phyloP scores from a whole-genome alignment of 2,888 invertebrate genomes.

The Epistrophe eligans region DNA sequence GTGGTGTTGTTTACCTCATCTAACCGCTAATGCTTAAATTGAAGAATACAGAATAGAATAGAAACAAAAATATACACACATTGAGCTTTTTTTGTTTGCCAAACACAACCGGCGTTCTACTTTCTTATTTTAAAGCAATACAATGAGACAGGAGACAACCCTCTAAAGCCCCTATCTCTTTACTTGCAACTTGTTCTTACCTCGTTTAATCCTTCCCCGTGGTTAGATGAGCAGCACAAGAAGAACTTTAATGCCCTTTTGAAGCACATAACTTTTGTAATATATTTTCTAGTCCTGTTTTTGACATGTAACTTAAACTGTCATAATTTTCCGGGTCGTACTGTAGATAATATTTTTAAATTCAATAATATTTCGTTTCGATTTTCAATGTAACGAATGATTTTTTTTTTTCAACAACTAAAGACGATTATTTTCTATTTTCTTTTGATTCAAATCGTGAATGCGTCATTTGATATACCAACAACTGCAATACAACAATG shows the following conservation, averaged over 20 bases:
- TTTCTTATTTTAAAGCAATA: not conserved
- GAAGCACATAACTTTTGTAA: constrained; percentile 74
- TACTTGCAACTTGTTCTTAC: constrained; percentile 78
- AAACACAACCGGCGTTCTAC: constrained; percentile 14
- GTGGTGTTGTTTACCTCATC: not conserved
- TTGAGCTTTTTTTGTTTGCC: constrained; percentile 23
- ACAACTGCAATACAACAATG: constrained; percentile 55
- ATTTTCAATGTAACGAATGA: not conserved
- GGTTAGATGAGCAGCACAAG: constrained; percentile 77
- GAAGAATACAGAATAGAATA: not conserved
- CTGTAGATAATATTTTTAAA: constrained; percentile 1
- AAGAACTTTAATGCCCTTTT: constrained; percentile 75
- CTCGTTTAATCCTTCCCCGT: constrained; percentile 81
- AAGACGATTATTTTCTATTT: constrained; percentile 9
- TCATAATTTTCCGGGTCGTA: constrained; percentile 24
- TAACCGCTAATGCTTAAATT: not conserved
- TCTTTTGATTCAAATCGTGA: constrained; percentile 32
- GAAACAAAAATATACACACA: not conserved
- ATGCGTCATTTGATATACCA: constrained; percentile 63
- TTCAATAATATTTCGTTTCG: not conserved
- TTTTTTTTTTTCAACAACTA: constrained; percentile 21
- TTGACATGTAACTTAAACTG: constrained; percentile 18
- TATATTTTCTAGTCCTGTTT: constrained; percentile 24
- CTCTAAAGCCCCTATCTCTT: not conserved
- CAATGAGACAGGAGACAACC: not conserved